Conservation (phyloP, 2,888 invertebrate species). For the Xestia rhomboidea region DNA sequence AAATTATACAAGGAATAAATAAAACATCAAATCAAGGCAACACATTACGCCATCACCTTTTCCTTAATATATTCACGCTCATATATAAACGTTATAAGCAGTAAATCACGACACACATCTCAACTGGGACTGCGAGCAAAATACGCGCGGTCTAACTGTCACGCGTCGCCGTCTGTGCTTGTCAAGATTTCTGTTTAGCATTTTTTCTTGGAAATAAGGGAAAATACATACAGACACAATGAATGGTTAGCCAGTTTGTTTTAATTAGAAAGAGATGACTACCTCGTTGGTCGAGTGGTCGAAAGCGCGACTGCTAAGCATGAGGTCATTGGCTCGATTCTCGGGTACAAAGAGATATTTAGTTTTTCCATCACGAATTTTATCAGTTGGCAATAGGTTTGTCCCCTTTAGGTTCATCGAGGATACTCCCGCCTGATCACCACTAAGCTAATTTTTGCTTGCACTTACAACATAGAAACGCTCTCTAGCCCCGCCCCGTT, state of each 20-base stretch:
- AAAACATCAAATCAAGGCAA: conserved; percentile 30
- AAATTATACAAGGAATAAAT: conserved; percentile 22
- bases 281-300: no score
- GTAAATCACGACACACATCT: conserved; percentile 58
- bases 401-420: no score
- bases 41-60: conserved; percentile 31
- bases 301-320: no score
- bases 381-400: no score
- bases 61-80: conserved; percentile 49
- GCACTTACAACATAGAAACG: no score
- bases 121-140: conserved; percentile 35
- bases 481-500: no score
- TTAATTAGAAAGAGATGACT: not conserved
- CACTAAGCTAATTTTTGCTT: no score
- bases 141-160: conserved; percentile 41
- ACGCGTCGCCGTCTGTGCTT: conserved; percentile 21
- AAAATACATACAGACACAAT: not conserved
- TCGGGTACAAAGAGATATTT: no score
- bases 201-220: conserved; percentile 55
- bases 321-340: no score
- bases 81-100: conserved; percentile 39
- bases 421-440: no score
- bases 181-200: conserved; percentile 65
- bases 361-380: no score
- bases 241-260: not conserved